Base-by-base conservation (phyloP, 1,140 invertebrate species). In the Drosophila navojoa region DNA sequence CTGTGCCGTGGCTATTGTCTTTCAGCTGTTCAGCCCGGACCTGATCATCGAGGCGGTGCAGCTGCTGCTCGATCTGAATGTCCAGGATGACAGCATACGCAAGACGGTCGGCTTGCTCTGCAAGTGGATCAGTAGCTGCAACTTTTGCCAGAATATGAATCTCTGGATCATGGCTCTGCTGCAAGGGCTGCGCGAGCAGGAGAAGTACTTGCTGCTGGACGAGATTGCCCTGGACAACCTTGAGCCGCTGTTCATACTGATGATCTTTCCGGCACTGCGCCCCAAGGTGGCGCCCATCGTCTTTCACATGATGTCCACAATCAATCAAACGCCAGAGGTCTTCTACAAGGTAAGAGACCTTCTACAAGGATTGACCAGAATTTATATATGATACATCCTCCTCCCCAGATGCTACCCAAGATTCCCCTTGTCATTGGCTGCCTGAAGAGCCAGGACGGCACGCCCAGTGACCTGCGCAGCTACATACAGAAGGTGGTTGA, bases 131-230 rank as follows among this genome's bases (percentile, higher is more conserved):
- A 79, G 85, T 0, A 81, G 91, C 19, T 94, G 93, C 91, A 92
- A 89, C 10, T 92, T 91, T 45, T 93, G 92, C 1, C 92, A 93
- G 19, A 93, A 93, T 66, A 82, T 95, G 0, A 92, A 92, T 35
- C 81, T 91, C 2, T 93, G 94, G 90, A 93, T 95, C 3, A 90
- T 94, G 57, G 92, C 92, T 1, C 92, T 94, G 19, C 93, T 95
- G 66, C 79, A 90, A 35, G 93, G 93, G 0, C 90, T 95, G 27
- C 92, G 93, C 35, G 90, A 91, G 0, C 92, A 94, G 47, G 74
- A 79, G 9, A 92, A 94, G 40, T 93, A 92, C 62, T 77, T 90
- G 13, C 92, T 94, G 25, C 76, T 94, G 0, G 86, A 92, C 1
- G 91, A 93, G 22, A 93, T 94, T 2, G 92, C 93, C 4, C 66